A percentile compares a stretch with the other conserved stretches of the same genome.
These are phyloP conservation scores for Lepidurus arcticus DNA, from an alignment of 1,140 invertebrate species.

Conservation along the genomic window DNA sequence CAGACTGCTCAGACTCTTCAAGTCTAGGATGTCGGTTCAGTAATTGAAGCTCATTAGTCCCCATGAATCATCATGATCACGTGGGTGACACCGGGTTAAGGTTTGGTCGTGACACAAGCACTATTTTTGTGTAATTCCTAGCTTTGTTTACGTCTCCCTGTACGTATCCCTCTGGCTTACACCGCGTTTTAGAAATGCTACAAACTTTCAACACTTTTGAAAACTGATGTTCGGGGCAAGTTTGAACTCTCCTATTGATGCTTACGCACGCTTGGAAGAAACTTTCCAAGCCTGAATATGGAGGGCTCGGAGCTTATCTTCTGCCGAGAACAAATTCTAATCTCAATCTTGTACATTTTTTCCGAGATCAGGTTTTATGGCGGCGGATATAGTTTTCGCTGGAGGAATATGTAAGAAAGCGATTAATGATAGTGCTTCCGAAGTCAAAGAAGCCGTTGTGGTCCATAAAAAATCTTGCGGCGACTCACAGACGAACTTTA, in stretches of 20 bases:
- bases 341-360: no score
- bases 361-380: no score
- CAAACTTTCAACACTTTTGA: no score
- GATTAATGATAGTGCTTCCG: not conserved
- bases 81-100: not conserved
- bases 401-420: not conserved
- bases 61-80: not conserved
- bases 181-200: no score
- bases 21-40: not conserved
- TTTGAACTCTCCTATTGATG: no score
- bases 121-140: not conserved
- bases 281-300: no score
- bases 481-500: not conserved
- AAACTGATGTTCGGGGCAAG: no score
- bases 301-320: no score
- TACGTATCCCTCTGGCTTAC: no score
- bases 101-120: not conserved
- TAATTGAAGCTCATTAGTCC: conserved; percentile 22
- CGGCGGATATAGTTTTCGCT: not conserved
- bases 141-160: no score
- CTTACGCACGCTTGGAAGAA: no score
- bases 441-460: not conserved
- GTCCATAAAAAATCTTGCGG: not conserved
- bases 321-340: no score
- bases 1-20: not conserved